Base-by-base conservation (phyloP, 2,797 vertebrate species). In the Typhlichthys subterraneus region DNA sequence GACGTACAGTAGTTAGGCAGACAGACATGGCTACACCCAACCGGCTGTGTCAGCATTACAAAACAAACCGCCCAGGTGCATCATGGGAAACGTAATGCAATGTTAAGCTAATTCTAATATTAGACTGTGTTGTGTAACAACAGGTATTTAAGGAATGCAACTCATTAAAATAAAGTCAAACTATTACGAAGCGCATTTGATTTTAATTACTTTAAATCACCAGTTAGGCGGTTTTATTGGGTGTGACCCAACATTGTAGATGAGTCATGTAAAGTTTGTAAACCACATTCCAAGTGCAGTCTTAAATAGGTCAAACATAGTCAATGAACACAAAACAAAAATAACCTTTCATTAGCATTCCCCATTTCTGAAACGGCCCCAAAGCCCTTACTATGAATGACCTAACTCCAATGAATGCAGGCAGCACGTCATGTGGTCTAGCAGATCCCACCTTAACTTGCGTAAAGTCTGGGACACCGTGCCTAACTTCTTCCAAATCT, bases 111-210 rank as follows among this genome's bases (percentile, higher is more conserved):
- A 69, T 23, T 23, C 19, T 53, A 68, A 59, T 57, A 29, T 12
- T 29, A 64, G 33, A 45, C 45, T 52, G 47, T 0, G 31, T 38
- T 38, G 33, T 0, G 33, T 23, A 23, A 38, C 33, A 38, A 1
- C 14, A 12, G 54, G 13, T 63, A 29, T 49, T 49, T 29, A 58
- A 29, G 59, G 46, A 67, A 69, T 57, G 57, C 69, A 48, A 66
- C 53, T 60, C 23, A 61, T 57, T 66, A 48, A 48, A 52, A 52
- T 17, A 15, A 52, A 17, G 1, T 17, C 1, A 52, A 15, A 49
- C 42, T 62, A 33, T 57, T 62, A 65, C 12, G 58, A 17, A 51
- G 55, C 45, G 53, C 42, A 53, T 12, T 58, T 46, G 45, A 46
- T 8, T 46, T 9, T 3, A 8, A 12, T 46, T 12, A 46, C 8